phyloP scores from a whole-genome alignment of 2,797 vertebrate species.

The Pagetopsis macropterus region DNA sequence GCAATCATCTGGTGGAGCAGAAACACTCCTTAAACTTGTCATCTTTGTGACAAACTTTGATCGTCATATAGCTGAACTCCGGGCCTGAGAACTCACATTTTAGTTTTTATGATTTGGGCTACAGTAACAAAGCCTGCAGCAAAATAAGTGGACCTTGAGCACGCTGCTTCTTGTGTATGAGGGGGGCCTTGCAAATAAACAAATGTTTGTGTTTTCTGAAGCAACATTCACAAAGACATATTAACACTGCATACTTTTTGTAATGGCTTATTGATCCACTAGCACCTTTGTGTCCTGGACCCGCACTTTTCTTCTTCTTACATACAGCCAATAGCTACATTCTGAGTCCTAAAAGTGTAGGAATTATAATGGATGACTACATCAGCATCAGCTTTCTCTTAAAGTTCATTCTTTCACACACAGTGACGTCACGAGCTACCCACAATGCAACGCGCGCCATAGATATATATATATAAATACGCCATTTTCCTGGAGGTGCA shows the following conservation, averaged over 20 bases:
- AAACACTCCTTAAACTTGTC: constrained; percentile 31
- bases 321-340: neutral
- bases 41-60: constrained; percentile 31
- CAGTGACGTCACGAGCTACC: too few relatives aligned
- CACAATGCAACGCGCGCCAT: too few relatives aligned
- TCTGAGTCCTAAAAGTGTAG: neutral
- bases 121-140: neutral
- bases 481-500: too few relatives aligned
- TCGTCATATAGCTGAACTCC: constrained; percentile 13
- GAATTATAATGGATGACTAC: neutral
- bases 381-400: constrained; percentile 7
- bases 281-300: constrained; percentile 1
- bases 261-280: constrained; percentile 33
- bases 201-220: neutral
- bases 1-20: constrained; percentile 35
- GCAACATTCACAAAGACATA: constrained; percentile 10
- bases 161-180: neutral
- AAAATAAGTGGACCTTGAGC: neutral
- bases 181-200: constrained; percentile 9
- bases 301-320: neutral
- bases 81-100: neutral
- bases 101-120: neutral
- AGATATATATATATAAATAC: too few relatives aligned
- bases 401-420: neutral
- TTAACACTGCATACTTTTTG: constrained; percentile 5